Conservation (phyloP, 2,113 vertebrate species). For the Petromus typicus region DNA sequence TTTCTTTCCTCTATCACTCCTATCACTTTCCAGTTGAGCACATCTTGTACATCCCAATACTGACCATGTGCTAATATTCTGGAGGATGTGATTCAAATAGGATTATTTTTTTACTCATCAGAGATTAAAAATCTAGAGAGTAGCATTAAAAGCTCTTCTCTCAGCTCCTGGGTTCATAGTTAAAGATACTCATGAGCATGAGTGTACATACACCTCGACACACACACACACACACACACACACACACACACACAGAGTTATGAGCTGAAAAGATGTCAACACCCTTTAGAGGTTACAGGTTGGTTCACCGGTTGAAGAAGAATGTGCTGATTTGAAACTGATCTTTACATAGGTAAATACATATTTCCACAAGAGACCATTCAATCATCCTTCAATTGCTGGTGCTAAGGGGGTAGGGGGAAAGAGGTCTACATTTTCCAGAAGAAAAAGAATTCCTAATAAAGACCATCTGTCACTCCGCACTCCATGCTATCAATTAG, state of each 20-base stretch:
- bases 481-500: constrained; percentile 85
- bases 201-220: no score
- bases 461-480: constrained; percentile 87
- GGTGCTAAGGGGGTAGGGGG: constrained; percentile 62
- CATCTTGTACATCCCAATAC: neutral
- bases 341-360: constrained; percentile 83
- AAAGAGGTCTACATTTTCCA: constrained; percentile 81
- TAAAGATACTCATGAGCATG: neutral
- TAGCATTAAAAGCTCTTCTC: constrained; percentile 26
- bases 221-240: neutral
- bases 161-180: neutral
- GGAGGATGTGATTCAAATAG: neutral
- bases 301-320: constrained; percentile 85
- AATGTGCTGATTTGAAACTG: constrained; percentile 83
- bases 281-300: constrained; percentile 82
- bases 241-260: constrained; percentile 53
- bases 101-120: constrained; percentile 27
- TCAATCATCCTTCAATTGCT: constrained; percentile 83
- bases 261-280: constrained; percentile 64
- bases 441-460: constrained; percentile 86
- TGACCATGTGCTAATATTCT: neutral
- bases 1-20: neutral
- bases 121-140: constrained; percentile 51
- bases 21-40: neutral
- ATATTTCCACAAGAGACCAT: constrained; percentile 86